Evolutionary conservation across 1,140 invertebrate species (phyloP).

Genomic region (Drosophila elegans): DNA sequence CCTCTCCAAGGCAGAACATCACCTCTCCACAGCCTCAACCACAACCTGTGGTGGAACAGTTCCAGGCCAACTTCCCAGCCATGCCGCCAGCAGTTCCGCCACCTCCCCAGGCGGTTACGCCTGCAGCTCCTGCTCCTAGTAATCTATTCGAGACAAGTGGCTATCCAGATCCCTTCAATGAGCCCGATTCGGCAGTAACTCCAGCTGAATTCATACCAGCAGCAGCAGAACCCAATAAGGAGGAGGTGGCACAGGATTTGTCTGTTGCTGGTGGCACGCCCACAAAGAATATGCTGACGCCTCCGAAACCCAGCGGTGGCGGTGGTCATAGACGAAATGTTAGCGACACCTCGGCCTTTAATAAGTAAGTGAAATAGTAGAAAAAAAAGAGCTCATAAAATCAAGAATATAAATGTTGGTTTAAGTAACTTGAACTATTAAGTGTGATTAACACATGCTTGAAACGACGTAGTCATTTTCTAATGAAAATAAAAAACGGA

Average conservation of each 20-base stretch:
- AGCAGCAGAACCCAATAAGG: slow-evolving; percentile 23
- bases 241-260: slow-evolving; percentile 39
- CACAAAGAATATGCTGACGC: slow-evolving; percentile 85
- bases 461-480: background rate
- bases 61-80: slow-evolving; percentile 83
- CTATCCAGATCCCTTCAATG: slow-evolving; percentile 88
- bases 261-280: slow-evolving; percentile 41
- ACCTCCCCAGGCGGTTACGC: slow-evolving; percentile 53
- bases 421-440: background rate
- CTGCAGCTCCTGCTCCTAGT: slow-evolving; percentile 54
- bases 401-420: background rate
- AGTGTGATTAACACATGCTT: background rate
- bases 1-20: slow-evolving; percentile 81
- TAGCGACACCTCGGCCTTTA: slow-evolving; percentile 94
- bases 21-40: slow-evolving; percentile 84
- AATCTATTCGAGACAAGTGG: slow-evolving; percentile 85
- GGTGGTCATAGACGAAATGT: slow-evolving; percentile 91
- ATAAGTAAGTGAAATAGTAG: slow-evolving; percentile 87
- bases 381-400: background rate
- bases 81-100: slow-evolving; percentile 62
- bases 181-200: slow-evolving; percentile 57
- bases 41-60: slow-evolving; percentile 78
- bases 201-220: slow-evolving; percentile 17
- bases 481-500: no score
- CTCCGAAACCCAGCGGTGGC: slow-evolving; percentile 60